phyloP scores from a whole-genome alignment of 2,888 invertebrate genomes.

The Apamea monoglypha region DNA sequence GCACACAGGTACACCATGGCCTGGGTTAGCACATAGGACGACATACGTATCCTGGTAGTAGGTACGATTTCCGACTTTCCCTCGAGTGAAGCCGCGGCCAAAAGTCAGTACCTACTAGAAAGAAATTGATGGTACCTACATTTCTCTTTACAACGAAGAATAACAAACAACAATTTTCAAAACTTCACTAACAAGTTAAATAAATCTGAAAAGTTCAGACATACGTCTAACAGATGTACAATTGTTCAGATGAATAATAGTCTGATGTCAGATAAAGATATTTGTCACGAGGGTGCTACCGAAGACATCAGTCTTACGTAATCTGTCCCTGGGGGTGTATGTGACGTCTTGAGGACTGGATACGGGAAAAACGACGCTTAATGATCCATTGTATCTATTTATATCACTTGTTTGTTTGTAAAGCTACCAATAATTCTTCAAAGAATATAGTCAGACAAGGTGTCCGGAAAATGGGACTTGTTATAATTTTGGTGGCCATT shows the following conservation, averaged over 20 bases:
- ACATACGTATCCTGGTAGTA: not conserved
- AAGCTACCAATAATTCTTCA: not conserved
- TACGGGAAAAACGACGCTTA: conserved; percentile 42
- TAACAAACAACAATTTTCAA: conserved; percentile 11
- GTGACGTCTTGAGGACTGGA: conserved; percentile 30
- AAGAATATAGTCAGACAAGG: not conserved
- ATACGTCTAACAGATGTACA: conserved; percentile 23
- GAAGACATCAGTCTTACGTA: conserved; percentile 50
- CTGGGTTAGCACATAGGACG: not conserved
- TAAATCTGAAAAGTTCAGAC: conserved; percentile 50
- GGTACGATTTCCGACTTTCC: no score
- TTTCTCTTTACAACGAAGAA: not conserved
- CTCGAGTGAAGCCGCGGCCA: not conserved
- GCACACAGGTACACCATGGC: not conserved
- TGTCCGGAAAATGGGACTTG: not conserved
- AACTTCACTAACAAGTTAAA: conserved; percentile 41
- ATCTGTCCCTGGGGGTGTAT: conserved; percentile 50
- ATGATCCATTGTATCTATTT: conserved; percentile 39
- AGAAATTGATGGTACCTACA: not conserved
- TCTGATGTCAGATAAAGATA: conserved; percentile 53
- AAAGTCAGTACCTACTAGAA: not conserved
- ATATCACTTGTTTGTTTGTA: not conserved
- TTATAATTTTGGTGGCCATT: not conserved
- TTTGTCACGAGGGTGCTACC: conserved; percentile 52
- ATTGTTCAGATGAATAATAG: conserved; percentile 53